phyloP scores from a whole-genome alignment of 2,888 invertebrate genomes.

The Scaeva pyrastri region DNA sequence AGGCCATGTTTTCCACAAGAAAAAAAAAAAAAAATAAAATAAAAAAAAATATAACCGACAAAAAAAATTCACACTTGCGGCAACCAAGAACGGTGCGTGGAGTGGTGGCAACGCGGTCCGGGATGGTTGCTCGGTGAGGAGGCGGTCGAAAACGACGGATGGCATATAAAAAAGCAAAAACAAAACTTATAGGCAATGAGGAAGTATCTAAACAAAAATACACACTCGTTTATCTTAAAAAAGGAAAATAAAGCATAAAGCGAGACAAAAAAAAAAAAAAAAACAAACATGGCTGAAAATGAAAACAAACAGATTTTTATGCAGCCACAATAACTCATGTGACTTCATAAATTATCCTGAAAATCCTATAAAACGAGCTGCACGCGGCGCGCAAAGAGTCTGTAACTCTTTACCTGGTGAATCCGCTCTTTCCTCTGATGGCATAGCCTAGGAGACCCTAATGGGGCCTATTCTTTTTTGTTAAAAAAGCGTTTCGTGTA shows the following conservation, averaged over 20 bases:
- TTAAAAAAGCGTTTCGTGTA: not conserved
- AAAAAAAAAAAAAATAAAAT: slow-evolving; percentile 4
- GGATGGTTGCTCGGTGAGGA: not conserved
- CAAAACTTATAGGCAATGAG: slow-evolving; percentile 24
- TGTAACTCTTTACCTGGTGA: slow-evolving; percentile 50
- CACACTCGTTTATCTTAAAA: not conserved
- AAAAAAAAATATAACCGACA: not conserved
- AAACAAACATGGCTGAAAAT: slow-evolving; percentile 40
- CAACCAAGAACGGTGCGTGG: not conserved
- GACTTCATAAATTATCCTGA: slow-evolving; percentile 70
- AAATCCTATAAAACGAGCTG: slow-evolving; percentile 63
- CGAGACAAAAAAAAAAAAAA: not conserved
- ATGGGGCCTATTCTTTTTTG: not conserved
- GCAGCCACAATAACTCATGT: slow-evolving; percentile 71
- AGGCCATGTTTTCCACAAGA: slow-evolving; percentile 45
- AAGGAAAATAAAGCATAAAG: not conserved
- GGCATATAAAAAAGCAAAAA: slow-evolving; percentile 31
- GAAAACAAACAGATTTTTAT: slow-evolving; percentile 74
- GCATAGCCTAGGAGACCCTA: not conserved
- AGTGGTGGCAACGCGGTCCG: not conserved
- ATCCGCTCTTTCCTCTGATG: slow-evolving; percentile 7
- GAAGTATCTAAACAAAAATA: not conserved
- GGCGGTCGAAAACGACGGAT: not conserved
- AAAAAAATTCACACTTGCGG: slow-evolving; percentile 22
- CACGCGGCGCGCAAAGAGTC: not conserved